Evolutionary conservation across 1,140 invertebrate species (phyloP).

Genomic region (Drosophila watanabei): DNA sequence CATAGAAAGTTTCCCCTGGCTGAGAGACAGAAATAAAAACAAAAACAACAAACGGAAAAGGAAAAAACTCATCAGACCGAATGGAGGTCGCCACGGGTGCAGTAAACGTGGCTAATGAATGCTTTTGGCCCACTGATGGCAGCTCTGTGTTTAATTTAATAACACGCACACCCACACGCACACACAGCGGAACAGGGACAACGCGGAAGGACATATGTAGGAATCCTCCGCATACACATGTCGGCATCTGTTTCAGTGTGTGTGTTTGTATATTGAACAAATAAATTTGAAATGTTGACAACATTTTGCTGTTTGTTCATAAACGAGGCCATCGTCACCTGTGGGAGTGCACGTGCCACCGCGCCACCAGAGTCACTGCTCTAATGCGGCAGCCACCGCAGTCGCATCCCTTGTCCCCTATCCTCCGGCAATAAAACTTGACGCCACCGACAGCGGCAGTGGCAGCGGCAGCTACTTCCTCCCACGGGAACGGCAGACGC

Average conservation of each 20-base stretch:
- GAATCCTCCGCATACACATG: constrained; percentile 49
- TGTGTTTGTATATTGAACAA: constrained; percentile 78
- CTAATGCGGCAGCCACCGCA: constrained; percentile 14
- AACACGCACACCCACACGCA: constrained; percentile 67
- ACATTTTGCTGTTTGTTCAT: constrained; percentile 84
- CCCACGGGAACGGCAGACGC: constrained; percentile 53
- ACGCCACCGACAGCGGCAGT: constrained; percentile 45
- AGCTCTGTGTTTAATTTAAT: constrained; percentile 84
- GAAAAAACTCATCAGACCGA: constrained; percentile 79
- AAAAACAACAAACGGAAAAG: constrained; percentile 30
- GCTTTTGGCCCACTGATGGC: constrained; percentile 82
- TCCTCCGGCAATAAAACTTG: constrained; percentile 66
- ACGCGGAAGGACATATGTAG: constrained; percentile 50
- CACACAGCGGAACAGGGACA: constrained; percentile 33
- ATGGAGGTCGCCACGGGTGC: constrained; percentile 83
- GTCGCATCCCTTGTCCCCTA: constrained; percentile 9
- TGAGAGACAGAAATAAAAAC: constrained; percentile 31
- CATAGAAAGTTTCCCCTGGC: constrained; percentile 64
- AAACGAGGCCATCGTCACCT: constrained; percentile 84
- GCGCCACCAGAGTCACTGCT: constrained; percentile 1
- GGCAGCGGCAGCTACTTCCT: constrained; percentile 36
- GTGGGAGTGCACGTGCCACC: constrained; percentile 70
- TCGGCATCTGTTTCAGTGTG: constrained; percentile 35
- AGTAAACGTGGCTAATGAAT: constrained; percentile 84
- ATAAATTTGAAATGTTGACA: constrained; percentile 85